Percentiles rank a stretch among this genome's conserved stretches.
phyloP scores from a whole-genome alignment of 1,140 invertebrate genomes.

The Adelges cooleyi region DNA sequence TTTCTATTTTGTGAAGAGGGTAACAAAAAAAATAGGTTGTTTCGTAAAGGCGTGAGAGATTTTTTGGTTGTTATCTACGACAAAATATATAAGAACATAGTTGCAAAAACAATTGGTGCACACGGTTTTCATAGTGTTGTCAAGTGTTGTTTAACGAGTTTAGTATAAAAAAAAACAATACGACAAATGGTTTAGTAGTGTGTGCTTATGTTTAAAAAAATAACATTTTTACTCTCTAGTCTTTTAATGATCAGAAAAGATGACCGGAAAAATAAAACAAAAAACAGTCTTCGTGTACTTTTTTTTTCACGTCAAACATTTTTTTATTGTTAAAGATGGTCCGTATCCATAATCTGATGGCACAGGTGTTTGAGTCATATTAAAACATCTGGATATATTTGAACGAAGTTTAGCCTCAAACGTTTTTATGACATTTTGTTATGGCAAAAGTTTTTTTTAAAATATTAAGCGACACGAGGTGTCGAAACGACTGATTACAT shows the following conservation, averaged over 20 bases:
- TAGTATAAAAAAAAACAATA: background rate
- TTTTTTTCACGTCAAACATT: background rate
- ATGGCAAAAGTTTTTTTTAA: too few species aligned
- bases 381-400: background rate
- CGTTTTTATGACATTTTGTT: too few species aligned
- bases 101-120: background rate
- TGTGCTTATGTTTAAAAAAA: background rate
- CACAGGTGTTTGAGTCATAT: background rate
- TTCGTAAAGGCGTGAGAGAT: background rate
- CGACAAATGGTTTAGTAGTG: background rate
- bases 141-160: constrained; percentile 25
- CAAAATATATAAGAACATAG: too few species aligned
- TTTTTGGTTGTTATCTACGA: background rate
- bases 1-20: too few species aligned
- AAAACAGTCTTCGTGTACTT: background rate
- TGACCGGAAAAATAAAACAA: background rate
- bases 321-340: background rate
- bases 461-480: too few species aligned
- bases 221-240: too few species aligned
- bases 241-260: background rate
- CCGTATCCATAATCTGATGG: background rate
- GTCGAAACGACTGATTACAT: too few species aligned
- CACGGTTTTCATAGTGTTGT: background rate
- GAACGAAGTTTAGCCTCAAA: too few species aligned
- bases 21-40: background rate